phyloP scores from a whole-genome alignment of 37 sponge, comb jelly and placozoan species.

The Beroe forskalii region DNA sequence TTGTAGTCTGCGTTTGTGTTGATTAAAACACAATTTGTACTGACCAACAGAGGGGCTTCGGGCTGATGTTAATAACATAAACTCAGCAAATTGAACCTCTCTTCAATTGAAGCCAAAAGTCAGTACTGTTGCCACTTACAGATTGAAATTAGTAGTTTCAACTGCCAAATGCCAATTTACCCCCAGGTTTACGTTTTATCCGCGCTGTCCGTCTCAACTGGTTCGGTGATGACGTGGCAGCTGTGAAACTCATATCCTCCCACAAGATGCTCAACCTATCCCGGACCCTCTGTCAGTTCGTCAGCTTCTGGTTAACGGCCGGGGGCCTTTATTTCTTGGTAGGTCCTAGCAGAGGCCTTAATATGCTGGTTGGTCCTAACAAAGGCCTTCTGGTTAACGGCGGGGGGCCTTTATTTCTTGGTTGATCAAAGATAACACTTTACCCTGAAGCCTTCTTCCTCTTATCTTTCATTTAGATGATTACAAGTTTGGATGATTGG shows the following conservation, averaged over 20 bases:
- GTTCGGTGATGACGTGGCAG: constrained; percentile 47
- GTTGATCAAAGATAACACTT: too few relatives aligned
- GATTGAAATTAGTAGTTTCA: too few relatives aligned
- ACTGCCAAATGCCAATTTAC: neutral
- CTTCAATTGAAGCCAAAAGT: too few relatives aligned
- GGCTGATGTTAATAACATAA: too few relatives aligned
- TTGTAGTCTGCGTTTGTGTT: too few relatives aligned
- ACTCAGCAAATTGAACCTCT: too few relatives aligned
- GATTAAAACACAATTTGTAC: neutral
- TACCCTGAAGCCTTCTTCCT: too few relatives aligned
- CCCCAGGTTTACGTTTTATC: constrained; percentile 42
- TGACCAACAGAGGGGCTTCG: too few relatives aligned
- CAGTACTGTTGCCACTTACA: too few relatives aligned
- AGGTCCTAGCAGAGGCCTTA: neutral
- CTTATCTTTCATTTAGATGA: too few relatives aligned
- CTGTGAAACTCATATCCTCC: constrained; percentile 31
- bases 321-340: constrained; percentile 28
- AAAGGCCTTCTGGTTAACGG: neutral
- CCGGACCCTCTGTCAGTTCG: neutral
- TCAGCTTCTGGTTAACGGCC: constrained; percentile 57
- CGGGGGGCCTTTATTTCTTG: neutral
- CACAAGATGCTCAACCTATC: constrained; percentile 47
- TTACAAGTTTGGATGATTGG: too few relatives aligned
- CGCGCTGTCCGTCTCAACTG: neutral
- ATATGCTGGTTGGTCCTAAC: neutral